Conservation (phyloP, 2,113 vertebrate genomes). For the Hemicordylus capensis region DNA sequence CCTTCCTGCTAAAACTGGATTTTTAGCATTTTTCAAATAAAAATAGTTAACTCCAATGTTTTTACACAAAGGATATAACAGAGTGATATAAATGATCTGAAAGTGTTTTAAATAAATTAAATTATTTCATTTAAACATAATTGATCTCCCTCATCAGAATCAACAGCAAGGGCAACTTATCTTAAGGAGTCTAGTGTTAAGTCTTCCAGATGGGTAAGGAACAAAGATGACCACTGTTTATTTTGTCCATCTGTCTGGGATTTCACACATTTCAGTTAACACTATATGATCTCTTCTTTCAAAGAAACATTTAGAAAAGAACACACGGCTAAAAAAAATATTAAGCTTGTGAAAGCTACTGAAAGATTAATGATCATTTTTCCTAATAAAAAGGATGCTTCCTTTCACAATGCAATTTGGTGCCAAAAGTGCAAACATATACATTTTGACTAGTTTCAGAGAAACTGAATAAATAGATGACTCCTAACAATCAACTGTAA, state of each 20-base stretch:
- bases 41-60: background rate
- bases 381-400: background rate
- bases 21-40: background rate
- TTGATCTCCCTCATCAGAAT: background rate
- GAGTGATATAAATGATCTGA: background rate
- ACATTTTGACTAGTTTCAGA: background rate
- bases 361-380: background rate
- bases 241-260: background rate
- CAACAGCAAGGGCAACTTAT: background rate
- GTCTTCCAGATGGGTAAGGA: background rate
- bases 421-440: background rate
- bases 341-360: background rate
- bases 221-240: background rate
- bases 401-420: background rate
- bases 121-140: background rate
- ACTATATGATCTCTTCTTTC: conserved; percentile 39
- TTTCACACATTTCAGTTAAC: background rate
- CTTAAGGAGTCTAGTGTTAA: background rate
- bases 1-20: background rate
- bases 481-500: background rate
- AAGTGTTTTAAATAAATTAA: background rate
- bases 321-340: background rate
- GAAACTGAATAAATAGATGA: background rate
- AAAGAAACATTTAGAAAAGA: conserved; percentile 16
- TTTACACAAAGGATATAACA: conserved; percentile 12